Evolutionary conservation across 2,113 vertebrate genomes (phyloP).

Genomic region (Pungitius pungitius): DNA sequence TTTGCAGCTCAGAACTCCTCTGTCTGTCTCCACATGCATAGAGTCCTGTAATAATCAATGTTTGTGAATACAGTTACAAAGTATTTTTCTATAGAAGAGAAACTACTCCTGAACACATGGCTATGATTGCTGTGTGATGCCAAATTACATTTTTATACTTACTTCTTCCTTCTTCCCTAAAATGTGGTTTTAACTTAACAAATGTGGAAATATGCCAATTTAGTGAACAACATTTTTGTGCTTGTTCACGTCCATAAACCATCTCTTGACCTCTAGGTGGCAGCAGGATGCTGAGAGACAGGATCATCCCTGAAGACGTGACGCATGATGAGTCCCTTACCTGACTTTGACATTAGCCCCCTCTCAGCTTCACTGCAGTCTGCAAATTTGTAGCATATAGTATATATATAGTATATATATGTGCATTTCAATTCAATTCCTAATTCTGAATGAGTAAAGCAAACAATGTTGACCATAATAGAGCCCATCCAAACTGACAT

Average conservation of each 20-base stretch:
- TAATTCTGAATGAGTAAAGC: background rate
- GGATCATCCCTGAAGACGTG: constrained; percentile 23
- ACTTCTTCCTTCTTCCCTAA: background rate
- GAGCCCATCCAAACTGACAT: background rate
- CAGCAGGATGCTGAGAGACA: constrained; percentile 48
- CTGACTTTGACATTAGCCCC: constrained; percentile 46
- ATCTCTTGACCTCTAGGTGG: constrained; percentile 58
- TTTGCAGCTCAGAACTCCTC: background rate
- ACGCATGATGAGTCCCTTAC: constrained; percentile 32
- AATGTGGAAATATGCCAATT: background rate
- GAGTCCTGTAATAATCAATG: background rate
- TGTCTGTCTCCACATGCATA: background rate
- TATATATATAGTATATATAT: background rate
- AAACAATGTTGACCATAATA: background rate
- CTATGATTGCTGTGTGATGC: background rate
- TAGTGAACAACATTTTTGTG: background rate
- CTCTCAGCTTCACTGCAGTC: constrained; percentile 48
- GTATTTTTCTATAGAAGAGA: background rate
- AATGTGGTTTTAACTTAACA: background rate
- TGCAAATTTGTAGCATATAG: constrained; percentile 31
- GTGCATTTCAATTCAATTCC: too few species aligned
- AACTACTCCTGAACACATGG: background rate
- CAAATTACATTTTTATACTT: background rate
- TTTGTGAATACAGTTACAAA: background rate
- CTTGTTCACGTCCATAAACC: background rate